Evolutionary conservation across 1,140 invertebrate genomes (phyloP), one percentile per base, ranked within the genome.

Genomic region (Zaprionus africanus): DNA sequence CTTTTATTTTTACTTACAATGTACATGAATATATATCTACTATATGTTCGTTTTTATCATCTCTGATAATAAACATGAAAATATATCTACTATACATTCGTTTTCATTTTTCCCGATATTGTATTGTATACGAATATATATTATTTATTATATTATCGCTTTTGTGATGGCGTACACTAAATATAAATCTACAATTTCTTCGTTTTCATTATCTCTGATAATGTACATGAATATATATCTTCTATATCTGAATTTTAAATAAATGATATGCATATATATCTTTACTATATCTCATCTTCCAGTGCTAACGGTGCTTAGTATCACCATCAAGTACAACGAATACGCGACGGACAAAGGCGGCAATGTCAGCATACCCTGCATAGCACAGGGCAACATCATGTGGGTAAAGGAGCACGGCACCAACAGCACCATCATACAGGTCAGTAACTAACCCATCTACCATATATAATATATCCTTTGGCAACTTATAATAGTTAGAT

Each of bases 281-380:
- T 34, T 1, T 38, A 38, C 9, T 34, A 34, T 34, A 11, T 11
- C 9, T 11, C 51, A 7, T 7, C 6, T 90, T 88, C 3, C 79
- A 92, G 92, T 92, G 79, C 86, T 92, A 46, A 92, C 91, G 56
- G 92, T 92, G 68, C 80, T 92, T 36, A 92, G 91, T 65, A 82
- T 91, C 58, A 85, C 85, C 62, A 91, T 92, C 64, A 92, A 92
- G 82, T 92, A 92, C 80, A 92, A 91, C 83, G 92, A 92, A 88
- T 92, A 92, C 75, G 79, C 85, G 38, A 80, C 90, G 62, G 92
- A 92, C 60, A 92, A 88, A 67, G 92, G 92, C 58, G 88, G 90
- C 63, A 92, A 92, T 82, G 80, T 91, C 46, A 91, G 90, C 76
- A 92, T 92, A 63, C 91, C 92, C 22, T 92, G 92, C 76, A 81